Conservation (phyloP, 1,140 invertebrate species). For the Vanessa atalanta region DNA sequence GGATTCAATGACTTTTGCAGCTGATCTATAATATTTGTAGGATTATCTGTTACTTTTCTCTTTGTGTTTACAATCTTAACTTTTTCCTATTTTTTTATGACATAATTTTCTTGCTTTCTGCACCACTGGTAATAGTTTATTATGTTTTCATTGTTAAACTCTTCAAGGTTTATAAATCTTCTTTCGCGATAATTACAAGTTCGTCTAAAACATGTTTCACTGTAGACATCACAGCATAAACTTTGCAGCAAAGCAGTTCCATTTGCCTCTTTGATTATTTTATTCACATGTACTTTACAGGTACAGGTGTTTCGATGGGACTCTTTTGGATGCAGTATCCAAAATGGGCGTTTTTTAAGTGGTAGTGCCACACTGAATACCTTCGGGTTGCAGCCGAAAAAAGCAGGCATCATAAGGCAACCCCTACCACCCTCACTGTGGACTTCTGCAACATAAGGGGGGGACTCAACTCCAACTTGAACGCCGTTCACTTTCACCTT, state of each 20-base stretch:
- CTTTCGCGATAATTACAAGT: not conserved
- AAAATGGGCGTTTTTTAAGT: not conserved
- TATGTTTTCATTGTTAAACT: not conserved
- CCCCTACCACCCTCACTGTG: too few species aligned
- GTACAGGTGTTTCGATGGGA: not conserved
- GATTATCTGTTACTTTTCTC: not conserved
- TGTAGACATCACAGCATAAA: not conserved
- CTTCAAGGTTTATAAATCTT: not conserved
- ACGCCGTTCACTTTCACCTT: too few species aligned
- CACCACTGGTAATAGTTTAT: not conserved
- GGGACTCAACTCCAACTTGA: too few species aligned
- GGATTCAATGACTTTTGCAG: not conserved
- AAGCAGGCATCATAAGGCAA: too few species aligned
- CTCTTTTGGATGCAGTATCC: not conserved
- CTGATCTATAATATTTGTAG: not conserved
- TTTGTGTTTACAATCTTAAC: not conserved
- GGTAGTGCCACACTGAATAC: too few species aligned
- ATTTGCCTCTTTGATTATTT: not conserved
- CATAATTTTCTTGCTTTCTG: not conserved
- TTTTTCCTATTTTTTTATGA: not conserved
- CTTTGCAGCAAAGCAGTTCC: not conserved
- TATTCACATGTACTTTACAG: not conserved
- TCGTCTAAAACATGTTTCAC: not conserved
- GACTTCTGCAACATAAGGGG: too few species aligned
- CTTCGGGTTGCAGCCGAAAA: too few species aligned